These are phyloP conservation scores for Arenaria interpres DNA, from an alignment of 2,113 vertebrate genomes.

Conservation along the genomic window DNA sequence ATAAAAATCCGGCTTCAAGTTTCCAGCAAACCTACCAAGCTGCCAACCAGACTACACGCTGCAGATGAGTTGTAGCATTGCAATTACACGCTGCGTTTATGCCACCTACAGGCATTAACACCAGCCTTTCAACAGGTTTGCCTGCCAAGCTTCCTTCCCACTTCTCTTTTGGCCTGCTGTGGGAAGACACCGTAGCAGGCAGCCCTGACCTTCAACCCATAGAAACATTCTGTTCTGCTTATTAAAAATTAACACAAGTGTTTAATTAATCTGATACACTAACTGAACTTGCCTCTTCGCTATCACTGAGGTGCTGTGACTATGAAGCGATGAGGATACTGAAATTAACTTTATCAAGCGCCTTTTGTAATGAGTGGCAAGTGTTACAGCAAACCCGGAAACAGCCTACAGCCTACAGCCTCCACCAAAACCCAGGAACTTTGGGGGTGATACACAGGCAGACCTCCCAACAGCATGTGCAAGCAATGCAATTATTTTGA, in stretches of 20 bases:
- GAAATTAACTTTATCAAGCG: neutral
- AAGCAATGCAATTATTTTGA: neutral
- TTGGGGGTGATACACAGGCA: neutral
- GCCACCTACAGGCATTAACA: conserved; percentile 52
- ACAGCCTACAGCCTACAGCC: neutral
- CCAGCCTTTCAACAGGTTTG: neutral
- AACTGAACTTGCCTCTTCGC: neutral
- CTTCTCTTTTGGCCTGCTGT: neutral
- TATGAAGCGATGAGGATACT: neutral
- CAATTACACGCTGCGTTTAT: neutral
- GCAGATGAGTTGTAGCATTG: neutral
- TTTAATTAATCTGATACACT: neutral
- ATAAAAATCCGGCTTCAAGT: neutral
- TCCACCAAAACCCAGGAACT: neutral
- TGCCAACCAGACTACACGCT: neutral
- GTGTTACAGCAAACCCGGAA: neutral
- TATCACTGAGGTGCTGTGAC: neutral
- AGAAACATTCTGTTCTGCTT: neutral
- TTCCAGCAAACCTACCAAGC: neutral
- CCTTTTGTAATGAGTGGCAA: neutral
- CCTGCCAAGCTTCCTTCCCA: fast-evolving
- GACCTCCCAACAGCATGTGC: neutral
- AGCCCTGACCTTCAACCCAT: neutral
- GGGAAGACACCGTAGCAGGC: neutral
- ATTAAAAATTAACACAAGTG: neutral